These are phyloP conservation scores for Stegodyphus dumicola DNA, from an alignment of 1,140 invertebrate genomes.

Conservation along the genomic window DNA sequence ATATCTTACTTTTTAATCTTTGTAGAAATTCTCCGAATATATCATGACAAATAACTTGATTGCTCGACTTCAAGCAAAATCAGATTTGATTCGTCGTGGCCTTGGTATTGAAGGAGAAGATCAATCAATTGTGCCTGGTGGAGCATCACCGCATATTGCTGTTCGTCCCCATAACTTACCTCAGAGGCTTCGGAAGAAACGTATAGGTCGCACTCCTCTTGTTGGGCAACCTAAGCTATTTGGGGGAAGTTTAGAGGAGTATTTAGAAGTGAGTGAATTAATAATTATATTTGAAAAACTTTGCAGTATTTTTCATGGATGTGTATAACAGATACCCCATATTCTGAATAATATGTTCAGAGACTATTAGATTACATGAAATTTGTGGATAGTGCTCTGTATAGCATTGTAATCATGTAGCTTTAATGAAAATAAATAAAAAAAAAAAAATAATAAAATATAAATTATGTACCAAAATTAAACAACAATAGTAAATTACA, in stretches of 20 bases:
- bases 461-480: too few species aligned
- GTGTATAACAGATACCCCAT: too few species aligned
- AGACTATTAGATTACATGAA: too few species aligned
- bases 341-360: too few species aligned
- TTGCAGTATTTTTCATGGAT: too few species aligned
- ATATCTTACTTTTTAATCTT: constrained; percentile 59
- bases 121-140: constrained; percentile 53
- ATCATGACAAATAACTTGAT: constrained; percentile 89
- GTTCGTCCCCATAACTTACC: constrained; percentile 61
- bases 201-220: constrained; percentile 78
- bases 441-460: too few species aligned
- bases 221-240: constrained; percentile 88
- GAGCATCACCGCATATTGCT: constrained; percentile 34
- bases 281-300: too few species aligned
- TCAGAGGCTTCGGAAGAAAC: constrained; percentile 76
- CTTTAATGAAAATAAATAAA: too few species aligned
- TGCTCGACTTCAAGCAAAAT: constrained; percentile 87
- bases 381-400: too few species aligned
- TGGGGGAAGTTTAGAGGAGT: constrained; percentile 93
- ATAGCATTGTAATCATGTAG: too few species aligned
- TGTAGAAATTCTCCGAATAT: constrained; percentile 93
- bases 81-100: constrained; percentile 82
- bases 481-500: too few species aligned
- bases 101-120: constrained; percentile 70
- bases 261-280: constrained; percentile 74